Evolutionary conservation across 2,888 invertebrate genomes (phyloP), one percentile per base, ranked within the genome.

Genomic region (Cephus rjabovi): DNA sequence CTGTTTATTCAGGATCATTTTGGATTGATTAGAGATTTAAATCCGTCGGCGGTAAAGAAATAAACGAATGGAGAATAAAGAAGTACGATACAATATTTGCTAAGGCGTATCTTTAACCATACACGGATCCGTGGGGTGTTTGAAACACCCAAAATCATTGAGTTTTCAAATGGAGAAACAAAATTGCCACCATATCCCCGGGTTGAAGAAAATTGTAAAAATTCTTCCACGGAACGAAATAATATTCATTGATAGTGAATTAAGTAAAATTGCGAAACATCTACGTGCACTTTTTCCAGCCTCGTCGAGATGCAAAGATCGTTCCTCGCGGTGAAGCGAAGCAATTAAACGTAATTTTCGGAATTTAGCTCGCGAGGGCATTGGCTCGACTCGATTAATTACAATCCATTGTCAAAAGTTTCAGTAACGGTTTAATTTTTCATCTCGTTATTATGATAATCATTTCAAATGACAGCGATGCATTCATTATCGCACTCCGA

Each of bases 381-480:
- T 56, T 56, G 23, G 23, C 56, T 23, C 56, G 15, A 56, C 56
- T 56, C 69, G 31, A 78, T 78, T 78, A 78, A 78, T 78, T 76
- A 76, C 56, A 75, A 37, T 73, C 40, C 34, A 75, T 69, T 31
- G 70, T 34, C 40, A 77, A 77, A 71, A 73, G 40, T 69, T 75
- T 34, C 4, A 74, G 37, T 76, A 35, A 37, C 31, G 73, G 12
- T 71, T 71, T 71, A 71, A 76, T 79, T 74, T 79, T 76, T 79
- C 79, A 79, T 35, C 74, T 74, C 76, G 37, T 79, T 33, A 76
- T 79, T 33, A 76, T 76, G n/a, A 74, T 76, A 76, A 34, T 34
- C 34, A 74, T 76, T 69, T 23, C 30, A 37, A 40, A 40, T 69
- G 68, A 79, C 76, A 74, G 74, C 40, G 69, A 69, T 69, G 69